phyloP scores from a whole-genome alignment of 2,888 invertebrate genomes.

The Cordilura impudica region DNA sequence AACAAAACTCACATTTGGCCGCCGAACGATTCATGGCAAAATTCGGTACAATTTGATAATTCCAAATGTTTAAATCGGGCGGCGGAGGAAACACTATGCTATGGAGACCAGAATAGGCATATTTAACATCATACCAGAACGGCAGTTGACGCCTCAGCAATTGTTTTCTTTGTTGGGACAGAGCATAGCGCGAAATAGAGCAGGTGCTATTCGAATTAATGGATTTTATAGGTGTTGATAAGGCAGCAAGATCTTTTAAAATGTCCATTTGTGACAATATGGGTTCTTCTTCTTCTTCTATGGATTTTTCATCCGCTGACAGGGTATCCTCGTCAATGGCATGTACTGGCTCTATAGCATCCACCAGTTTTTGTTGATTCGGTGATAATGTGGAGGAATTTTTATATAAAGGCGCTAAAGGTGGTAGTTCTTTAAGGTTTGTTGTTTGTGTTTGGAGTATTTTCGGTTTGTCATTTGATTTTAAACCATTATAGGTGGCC shows the following conservation, averaged over 20 bases:
- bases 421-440: constrained; percentile 62
- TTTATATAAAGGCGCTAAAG: constrained; percentile 58
- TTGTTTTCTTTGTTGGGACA: constrained; percentile 44
- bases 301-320: constrained; percentile 56
- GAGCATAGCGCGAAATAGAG: neutral
- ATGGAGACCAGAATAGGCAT: constrained; percentile 77
- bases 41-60: constrained; percentile 75
- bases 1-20: constrained; percentile 81
- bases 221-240: constrained; percentile 43
- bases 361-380: neutral
- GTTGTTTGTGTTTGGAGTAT: constrained; percentile 61
- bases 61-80: constrained; percentile 77
- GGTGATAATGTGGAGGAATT: constrained; percentile 54
- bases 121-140: constrained; percentile 77
- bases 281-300: constrained; percentile 55
- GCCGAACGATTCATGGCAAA: constrained; percentile 77
- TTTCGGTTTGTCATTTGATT: constrained; percentile 40
- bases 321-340: constrained; percentile 48
- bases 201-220: neutral
- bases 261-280: constrained; percentile 62
- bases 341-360: neutral
- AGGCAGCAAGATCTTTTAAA: constrained; percentile 64
- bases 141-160: constrained; percentile 71
- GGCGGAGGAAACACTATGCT: constrained; percentile 77
- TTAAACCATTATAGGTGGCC: constrained; percentile 48